Evolutionary conservation across 2,113 vertebrate genomes (phyloP).

Genomic region (Phocoena phocoena): DNA sequence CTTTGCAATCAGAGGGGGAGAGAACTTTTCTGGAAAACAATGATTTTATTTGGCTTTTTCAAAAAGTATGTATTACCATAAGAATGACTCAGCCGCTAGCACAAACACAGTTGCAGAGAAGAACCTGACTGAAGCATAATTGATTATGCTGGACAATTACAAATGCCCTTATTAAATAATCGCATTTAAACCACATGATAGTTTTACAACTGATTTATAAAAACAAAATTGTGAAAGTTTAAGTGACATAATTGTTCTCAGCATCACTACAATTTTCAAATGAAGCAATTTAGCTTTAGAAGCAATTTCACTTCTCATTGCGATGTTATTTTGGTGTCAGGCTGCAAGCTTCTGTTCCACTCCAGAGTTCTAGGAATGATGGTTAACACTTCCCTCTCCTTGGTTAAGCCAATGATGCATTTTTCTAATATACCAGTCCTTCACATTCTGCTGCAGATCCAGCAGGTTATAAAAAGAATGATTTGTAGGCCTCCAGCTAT

Average conservation of each 20-base stretch:
- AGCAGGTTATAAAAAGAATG: slow-evolving; percentile 34
- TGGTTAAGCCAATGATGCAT: not conserved
- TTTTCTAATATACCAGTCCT: not conserved
- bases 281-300: slow-evolving; percentile 70
- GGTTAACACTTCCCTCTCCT: slow-evolving; percentile 58
- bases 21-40: slow-evolving; percentile 57
- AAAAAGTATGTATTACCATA: slow-evolving; percentile 58
- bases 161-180: slow-evolving; percentile 80
- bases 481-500: not conserved
- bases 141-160: slow-evolving; percentile 81
- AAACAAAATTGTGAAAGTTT: slow-evolving; percentile 76
- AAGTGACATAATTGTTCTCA: slow-evolving; percentile 73
- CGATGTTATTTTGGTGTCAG: slow-evolving; percentile 68
- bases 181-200: slow-evolving; percentile 74
- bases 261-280: slow-evolving; percentile 62
- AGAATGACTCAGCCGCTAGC: slow-evolving; percentile 56
- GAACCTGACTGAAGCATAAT: slow-evolving; percentile 72
- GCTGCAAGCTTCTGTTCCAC: slow-evolving; percentile 68
- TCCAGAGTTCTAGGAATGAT: slow-evolving; percentile 49
- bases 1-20: not conserved
- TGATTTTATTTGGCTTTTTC: slow-evolving; percentile 59
- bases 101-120: slow-evolving; percentile 75
- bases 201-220: slow-evolving; percentile 78
- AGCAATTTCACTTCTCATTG: slow-evolving; percentile 69
- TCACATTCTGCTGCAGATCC: not conserved